These are phyloP conservation scores for Camponotus pennsylvanicus DNA, from an alignment of 1,140 invertebrate species.

Conservation along the genomic window DNA sequence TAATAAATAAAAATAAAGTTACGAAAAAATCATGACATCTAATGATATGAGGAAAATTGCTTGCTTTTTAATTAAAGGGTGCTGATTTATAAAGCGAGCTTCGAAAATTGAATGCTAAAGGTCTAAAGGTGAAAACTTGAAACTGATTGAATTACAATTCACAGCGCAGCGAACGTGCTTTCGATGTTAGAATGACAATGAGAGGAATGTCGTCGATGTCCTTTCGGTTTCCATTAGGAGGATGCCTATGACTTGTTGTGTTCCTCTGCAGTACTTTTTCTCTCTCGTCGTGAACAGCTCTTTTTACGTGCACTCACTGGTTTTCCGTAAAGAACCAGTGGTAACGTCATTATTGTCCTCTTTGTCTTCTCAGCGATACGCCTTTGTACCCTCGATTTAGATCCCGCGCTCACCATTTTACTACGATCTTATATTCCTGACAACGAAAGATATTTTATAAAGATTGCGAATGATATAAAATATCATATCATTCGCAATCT, in stretches of 20 bases:
- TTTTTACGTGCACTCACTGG: constrained; percentile 27
- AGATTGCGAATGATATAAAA: not conserved
- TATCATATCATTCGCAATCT: not conserved
- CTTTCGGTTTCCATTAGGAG: constrained; percentile 55
- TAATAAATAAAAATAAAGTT: not conserved
- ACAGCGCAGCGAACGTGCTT: constrained; percentile 9
- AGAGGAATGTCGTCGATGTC: constrained; percentile 46
- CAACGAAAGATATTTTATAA: not conserved
- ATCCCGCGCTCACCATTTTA: not conserved
- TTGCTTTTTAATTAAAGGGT: constrained; percentile 30
- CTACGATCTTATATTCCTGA: not conserved
- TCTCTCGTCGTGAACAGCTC: constrained; percentile 2
- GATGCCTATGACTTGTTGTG: constrained; percentile 18
- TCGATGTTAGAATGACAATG: constrained; percentile 42
- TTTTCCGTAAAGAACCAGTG: constrained; percentile 31
- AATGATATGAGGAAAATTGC: not conserved
- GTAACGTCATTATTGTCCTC: constrained; percentile 41
- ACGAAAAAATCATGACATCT: too few relatives aligned
- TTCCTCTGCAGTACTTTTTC: constrained; percentile 35
- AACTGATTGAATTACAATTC: constrained; percentile 53
- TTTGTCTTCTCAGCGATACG: constrained; percentile 14
- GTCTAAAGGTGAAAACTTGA: not conserved
- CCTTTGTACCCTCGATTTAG: constrained; percentile 36
- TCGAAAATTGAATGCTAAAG: constrained; percentile 35
- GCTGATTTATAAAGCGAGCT: constrained; percentile 20